A percentile compares a stretch with the other conserved stretches of the same genome.
Evolutionary conservation across 2,888 invertebrate genomes (phyloP).

Genomic region (Graphium colonna): DNA sequence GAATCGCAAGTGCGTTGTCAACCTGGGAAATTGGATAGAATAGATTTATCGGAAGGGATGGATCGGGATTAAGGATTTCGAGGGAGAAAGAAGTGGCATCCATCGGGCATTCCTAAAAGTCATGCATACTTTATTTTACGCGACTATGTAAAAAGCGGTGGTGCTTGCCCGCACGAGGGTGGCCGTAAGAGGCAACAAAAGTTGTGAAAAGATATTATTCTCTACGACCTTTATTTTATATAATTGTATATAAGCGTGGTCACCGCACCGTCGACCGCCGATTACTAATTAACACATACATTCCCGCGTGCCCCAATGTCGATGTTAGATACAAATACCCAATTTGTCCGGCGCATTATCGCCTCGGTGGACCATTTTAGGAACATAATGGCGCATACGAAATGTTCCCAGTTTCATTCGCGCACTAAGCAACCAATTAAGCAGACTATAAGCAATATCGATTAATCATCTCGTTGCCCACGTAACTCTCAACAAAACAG

Average conservation of each 20-base stretch:
- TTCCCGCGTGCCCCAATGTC: neutral
- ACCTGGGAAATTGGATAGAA: too few relatives aligned
- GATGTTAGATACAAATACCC: conserved; percentile 12
- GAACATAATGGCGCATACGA: conserved; percentile 25
- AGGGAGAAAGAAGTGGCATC: too few relatives aligned
- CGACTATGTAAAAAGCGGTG: too few relatives aligned
- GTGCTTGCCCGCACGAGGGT: too few relatives aligned
- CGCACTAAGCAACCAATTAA: conserved; percentile 62
- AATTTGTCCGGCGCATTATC: conserved; percentile 18
- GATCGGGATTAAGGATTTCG: too few relatives aligned
- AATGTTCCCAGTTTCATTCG: conserved; percentile 28
- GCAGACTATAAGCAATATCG: conserved; percentile 52
- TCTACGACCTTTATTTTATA: too few relatives aligned
- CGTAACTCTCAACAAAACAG: conserved; percentile 59
- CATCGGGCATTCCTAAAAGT: too few relatives aligned
- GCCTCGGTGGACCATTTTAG: conserved; percentile 16
- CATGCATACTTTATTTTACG: too few relatives aligned
- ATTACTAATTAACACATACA: conserved; percentile 13
- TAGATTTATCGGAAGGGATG: too few relatives aligned
- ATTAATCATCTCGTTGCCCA: conserved; percentile 69
- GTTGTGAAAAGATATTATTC: too few relatives aligned
- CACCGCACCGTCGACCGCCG: neutral
- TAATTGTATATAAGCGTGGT: neutral
- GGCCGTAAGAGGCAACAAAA: too few relatives aligned
- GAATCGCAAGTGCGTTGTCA: too few relatives aligned